phyloP scores from a whole-genome alignment of 1,140 invertebrate genomes.

The Venustaconcha ellipsiformis region DNA sequence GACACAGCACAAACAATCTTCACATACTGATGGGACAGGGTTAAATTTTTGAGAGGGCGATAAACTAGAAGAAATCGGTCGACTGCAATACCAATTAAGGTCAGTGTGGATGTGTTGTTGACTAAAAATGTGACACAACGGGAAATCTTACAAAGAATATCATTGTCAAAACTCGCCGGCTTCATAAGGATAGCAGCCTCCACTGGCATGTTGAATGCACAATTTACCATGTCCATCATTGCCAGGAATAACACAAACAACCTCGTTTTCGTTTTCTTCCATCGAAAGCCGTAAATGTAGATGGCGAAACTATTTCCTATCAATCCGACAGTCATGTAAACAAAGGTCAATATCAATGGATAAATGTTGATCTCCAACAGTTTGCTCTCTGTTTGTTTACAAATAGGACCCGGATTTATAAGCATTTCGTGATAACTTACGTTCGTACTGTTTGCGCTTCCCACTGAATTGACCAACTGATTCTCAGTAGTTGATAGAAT shows the following conservation, averaged over 20 bases:
- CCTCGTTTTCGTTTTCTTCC: conserved; percentile 29
- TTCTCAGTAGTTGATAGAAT: no score
- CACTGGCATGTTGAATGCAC: conserved; percentile 24
- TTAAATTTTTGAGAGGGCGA: conserved; percentile 20
- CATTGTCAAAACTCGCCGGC: conserved; percentile 10
- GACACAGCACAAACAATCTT: conserved; percentile 20
- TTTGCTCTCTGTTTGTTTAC: conserved; percentile 1
- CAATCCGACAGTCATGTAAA: conserved; percentile 9
- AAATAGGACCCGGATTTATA: conserved; percentile 1
- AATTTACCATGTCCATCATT: conserved; percentile 20
- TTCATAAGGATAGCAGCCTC: conserved; percentile 18
- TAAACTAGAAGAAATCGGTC: conserved; percentile 24
- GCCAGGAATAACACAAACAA: conserved; percentile 22
- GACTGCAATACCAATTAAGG: conserved; percentile 26
- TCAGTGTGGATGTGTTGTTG: conserved; percentile 23
- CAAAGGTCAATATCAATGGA: conserved; percentile 13
- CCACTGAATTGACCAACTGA: no score
- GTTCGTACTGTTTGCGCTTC: no score
- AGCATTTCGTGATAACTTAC: no score
- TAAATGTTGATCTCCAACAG: conserved; percentile 14
- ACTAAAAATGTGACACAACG: conserved; percentile 20
- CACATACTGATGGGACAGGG: conserved; percentile 16
- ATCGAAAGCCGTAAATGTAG: conserved; percentile 14
- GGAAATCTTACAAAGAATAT: conserved; percentile 23
- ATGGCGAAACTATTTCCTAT: conserved; percentile 27